A percentile compares a stretch with the other conserved stretches of the same genome.
Evolutionary conservation across 2,888 invertebrate species (phyloP).

Genomic region (Chalcosyrphus nemorum): DNA sequence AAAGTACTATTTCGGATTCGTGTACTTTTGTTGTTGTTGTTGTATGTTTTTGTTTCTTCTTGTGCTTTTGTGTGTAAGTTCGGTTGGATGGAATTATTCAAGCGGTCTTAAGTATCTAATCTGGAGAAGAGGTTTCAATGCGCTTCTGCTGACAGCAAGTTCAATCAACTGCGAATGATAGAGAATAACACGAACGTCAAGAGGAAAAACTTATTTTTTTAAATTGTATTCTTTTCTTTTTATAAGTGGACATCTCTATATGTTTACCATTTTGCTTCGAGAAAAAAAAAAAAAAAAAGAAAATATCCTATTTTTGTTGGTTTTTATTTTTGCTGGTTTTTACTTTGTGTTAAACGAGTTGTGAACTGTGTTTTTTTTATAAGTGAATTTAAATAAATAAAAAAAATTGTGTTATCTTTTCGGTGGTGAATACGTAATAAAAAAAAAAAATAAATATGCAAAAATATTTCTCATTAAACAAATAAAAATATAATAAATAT

Average conservation of each 20-base stretch:
- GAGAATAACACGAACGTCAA: slow-evolving; percentile 4
- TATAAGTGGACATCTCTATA: background rate
- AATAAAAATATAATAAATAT: slow-evolving; percentile 29
- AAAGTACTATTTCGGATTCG: background rate
- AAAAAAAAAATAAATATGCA: slow-evolving; percentile 8
- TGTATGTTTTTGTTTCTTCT: background rate
- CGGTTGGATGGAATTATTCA: slow-evolving; percentile 52
- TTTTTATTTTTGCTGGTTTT: background rate
- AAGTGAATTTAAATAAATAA: slow-evolving; percentile 23
- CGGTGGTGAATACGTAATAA: slow-evolving; percentile 22
- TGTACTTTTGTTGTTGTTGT: background rate
- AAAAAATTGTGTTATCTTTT: slow-evolving; percentile 23
- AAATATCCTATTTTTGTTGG: slow-evolving; percentile 15
- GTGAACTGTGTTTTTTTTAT: slow-evolving; percentile 5
- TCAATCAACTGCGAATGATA: slow-evolving; percentile 61
- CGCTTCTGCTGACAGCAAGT: slow-evolving; percentile 55
- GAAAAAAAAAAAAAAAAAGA: too few species aligned
- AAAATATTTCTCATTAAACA: slow-evolving; percentile 12
- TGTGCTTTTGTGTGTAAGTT: slow-evolving; percentile 14
- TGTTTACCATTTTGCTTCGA: slow-evolving; percentile 63
- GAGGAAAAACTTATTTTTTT: background rate
- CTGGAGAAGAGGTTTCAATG: slow-evolving; percentile 48
- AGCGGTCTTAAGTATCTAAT: slow-evolving; percentile 65
- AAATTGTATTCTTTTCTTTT: background rate
- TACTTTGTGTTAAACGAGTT: background rate